Conservation (phyloP, 2,888 invertebrate species). For the Seira ritae region DNA sequence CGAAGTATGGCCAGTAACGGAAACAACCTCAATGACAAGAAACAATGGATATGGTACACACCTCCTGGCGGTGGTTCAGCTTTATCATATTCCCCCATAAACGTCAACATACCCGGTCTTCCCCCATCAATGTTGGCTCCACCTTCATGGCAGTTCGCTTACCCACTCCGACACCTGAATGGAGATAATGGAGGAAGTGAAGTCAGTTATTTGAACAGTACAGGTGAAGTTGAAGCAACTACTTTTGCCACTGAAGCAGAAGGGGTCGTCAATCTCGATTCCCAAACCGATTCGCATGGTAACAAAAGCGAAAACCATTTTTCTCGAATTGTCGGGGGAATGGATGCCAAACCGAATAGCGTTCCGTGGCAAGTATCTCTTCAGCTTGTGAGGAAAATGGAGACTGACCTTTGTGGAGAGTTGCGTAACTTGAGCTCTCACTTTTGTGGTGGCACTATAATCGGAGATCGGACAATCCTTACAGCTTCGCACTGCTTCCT, state of each 20-base stretch:
- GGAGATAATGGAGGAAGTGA: constrained; percentile 12
- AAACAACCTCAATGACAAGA: constrained; percentile 26
- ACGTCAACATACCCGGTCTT: neutral
- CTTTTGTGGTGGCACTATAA: constrained; percentile 68
- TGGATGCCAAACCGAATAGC: constrained; percentile 49
- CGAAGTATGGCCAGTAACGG: neutral
- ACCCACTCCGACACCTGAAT: neutral
- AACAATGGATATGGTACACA: constrained; percentile 42
- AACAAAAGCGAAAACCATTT: neutral
- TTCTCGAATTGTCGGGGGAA: constrained; percentile 63
- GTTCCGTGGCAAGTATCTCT: constrained; percentile 69
- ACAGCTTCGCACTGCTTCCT: constrained; percentile 68
- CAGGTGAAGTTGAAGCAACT: neutral
- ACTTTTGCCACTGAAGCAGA: neutral
- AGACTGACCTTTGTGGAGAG: constrained; percentile 43
- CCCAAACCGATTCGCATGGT: neutral
- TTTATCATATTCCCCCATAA: neutral
- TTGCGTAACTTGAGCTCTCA: constrained; percentile 58
- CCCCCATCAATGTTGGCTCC: constrained; percentile 4
- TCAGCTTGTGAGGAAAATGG: constrained; percentile 53
- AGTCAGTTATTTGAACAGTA: neutral
- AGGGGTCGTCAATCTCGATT: neutral
- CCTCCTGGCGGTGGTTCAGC: constrained; percentile 6
- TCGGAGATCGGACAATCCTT: constrained; percentile 61
- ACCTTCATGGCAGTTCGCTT: constrained; percentile 28